Base-by-base conservation (phyloP, 2,113 vertebrate genomes). In the Camelus dromedarius region DNA sequence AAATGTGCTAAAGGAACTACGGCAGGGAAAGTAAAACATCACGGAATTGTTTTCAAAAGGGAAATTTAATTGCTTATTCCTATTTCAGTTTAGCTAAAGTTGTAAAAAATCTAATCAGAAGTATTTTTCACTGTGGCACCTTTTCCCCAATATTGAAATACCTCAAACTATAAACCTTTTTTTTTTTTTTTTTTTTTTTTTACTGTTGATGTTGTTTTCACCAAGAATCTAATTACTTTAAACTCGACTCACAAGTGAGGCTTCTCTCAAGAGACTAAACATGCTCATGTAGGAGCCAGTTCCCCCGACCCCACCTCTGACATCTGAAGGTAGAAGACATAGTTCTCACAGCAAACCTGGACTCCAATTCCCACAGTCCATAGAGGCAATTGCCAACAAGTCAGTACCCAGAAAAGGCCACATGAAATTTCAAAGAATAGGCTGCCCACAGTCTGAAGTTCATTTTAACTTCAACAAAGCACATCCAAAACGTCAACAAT, bases 61-160 rank as follows among this genome's bases (percentile, higher is more conserved):
- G 64, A 97, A 95, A 97, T 95, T 95, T 93, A 97, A 96, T 92
- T 96, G 94, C 66, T 85, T 95, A 85, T 92, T 96, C 92, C 85
- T 96, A 75, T 75, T 88, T 79, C 58, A 84, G 80, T 62, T 90
- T 76, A 93, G 89, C 66, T 22, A 35, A 97, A 88, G 62, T 79
- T 60, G 14, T 91, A 93, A 91, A 91, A 96, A 96, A 89, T 96
- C 92, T 93, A 92, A 96, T 75, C 35, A 86, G 48, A 93, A 97
- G 20, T 82, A 93, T 88, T 91, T 97, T 93, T 93, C 93, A 96
- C 60, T 89, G 87, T 46, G 50, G 81, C 48, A 69, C 88, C 50
- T 77, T 79, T 93, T 96, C 64, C 52, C 52, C 82, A 52, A 62
- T 83, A 92, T 42, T 46, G 52, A 96, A 80, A 84, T 82, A 95